These are phyloP conservation scores for Antennarius striatus DNA, from an alignment of 2,113 vertebrate species.

Conservation along the genomic window DNA sequence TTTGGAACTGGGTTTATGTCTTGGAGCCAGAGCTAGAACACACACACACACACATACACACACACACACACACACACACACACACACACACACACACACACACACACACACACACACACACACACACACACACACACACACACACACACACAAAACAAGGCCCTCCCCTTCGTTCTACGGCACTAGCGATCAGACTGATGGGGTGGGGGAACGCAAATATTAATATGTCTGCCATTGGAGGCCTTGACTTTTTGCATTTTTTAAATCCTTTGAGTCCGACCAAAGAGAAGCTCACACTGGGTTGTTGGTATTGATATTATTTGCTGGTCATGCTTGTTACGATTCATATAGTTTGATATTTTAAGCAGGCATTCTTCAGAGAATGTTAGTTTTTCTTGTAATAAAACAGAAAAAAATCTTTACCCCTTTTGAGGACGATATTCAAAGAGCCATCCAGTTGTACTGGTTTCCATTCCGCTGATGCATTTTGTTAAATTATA, in stretches of 20 bases:
- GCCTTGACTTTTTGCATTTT: constrained; percentile 32
- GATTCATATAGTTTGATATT: too few relatives aligned
- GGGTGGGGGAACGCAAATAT: constrained; percentile 65
- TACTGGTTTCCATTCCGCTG: too few relatives aligned
- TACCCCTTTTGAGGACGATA: too few relatives aligned
- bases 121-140: too few relatives aligned
- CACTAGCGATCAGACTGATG: constrained; percentile 60
- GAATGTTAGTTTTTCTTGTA: too few relatives aligned
- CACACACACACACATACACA: constrained; percentile 63
- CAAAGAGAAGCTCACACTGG: constrained; percentile 18
- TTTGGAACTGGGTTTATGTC: constrained; percentile 69
- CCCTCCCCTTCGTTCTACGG: constrained; percentile 42
- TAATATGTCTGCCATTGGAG: constrained; percentile 65
- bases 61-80: constrained; percentile 1
- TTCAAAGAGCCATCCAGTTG: too few relatives aligned
- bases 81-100: too few relatives aligned
- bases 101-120: too few relatives aligned
- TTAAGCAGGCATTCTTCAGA: too few relatives aligned
- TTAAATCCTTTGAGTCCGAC: constrained; percentile 23
- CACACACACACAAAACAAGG: constrained; percentile 7
- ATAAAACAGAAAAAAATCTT: too few relatives aligned
- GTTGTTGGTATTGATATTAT: constrained; percentile 21
- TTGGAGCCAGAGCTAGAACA: constrained; percentile 64
- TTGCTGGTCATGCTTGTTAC: not conserved
- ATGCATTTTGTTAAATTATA: not conserved